phyloP scores from a whole-genome alignment of 2,797 vertebrate genomes.

The Pseudochirops cupreus region DNA sequence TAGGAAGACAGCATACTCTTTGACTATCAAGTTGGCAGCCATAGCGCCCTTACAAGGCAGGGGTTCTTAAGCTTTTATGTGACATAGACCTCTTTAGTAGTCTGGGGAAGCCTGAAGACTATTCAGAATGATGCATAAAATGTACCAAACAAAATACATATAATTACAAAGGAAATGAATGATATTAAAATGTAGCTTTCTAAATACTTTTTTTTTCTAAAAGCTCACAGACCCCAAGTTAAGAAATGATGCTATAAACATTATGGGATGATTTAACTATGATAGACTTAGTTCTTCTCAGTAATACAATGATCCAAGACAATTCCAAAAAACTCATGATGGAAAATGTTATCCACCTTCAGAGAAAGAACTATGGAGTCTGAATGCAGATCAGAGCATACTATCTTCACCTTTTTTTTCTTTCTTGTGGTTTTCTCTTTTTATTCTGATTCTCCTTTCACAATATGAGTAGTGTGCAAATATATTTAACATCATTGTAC shows the following conservation, averaged over 20 bases:
- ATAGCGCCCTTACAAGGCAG: background rate
- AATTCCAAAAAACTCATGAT: no score
- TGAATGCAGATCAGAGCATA: no score
- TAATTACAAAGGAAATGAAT: background rate
- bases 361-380: no score
- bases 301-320: no score
- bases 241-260: background rate
- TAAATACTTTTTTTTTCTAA: background rate
- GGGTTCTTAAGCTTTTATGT: background rate
- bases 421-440: no score
- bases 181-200: background rate
- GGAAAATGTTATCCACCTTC: no score
- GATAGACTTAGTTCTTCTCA: no score
- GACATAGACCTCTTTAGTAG: background rate
- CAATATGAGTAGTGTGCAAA: no score
- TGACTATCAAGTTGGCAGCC: background rate
- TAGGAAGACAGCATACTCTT: background rate
- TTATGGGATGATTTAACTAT: no score
- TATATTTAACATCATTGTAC: no score
- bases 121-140: background rate
- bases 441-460: no score
- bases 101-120: background rate
- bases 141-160: background rate
- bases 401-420: no score
- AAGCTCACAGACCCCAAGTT: background rate